phyloP scores from a whole-genome alignment of 2,797 vertebrate species.

The Botia almorhae region DNA sequence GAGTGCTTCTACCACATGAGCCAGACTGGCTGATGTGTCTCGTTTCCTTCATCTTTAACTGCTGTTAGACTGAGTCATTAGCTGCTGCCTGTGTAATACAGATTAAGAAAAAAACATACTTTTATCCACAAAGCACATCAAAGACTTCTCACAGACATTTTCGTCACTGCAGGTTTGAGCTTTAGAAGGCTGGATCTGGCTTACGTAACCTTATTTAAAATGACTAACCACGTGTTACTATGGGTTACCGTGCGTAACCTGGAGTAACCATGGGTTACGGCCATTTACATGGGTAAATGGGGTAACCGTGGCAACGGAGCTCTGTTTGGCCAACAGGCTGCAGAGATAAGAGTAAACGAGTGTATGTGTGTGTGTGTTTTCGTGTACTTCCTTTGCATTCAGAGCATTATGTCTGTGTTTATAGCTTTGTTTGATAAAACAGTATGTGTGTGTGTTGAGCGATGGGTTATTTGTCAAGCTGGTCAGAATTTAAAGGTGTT shows the following conservation, averaged over 20 bases:
- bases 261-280: constrained; percentile 34
- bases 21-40: neutral
- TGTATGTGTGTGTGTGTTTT: constrained; percentile 23
- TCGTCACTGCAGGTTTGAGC: constrained; percentile 15
- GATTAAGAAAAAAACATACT: neutral
- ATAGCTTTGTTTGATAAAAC: constrained; percentile 43
- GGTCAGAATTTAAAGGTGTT: constrained; percentile 34
- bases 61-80: constrained; percentile 24
- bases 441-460: constrained; percentile 21
- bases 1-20: neutral
- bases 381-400: constrained; percentile 41
- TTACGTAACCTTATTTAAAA: constrained; percentile 42
- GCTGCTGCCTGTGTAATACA: constrained; percentile 4
- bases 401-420: constrained; percentile 30
- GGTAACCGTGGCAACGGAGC: constrained; percentile 58
- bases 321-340: constrained; percentile 53
- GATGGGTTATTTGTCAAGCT: constrained; percentile 3
- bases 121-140: constrained; percentile 13
- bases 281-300: constrained; percentile 55
- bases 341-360: constrained; percentile 47
- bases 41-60: neutral
- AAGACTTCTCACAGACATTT: constrained; percentile 29
- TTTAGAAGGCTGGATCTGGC: constrained; percentile 17
- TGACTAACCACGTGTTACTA: constrained; percentile 38
- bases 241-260: constrained; percentile 45